These are phyloP conservation scores for Macquaria australasica DNA, from an alignment of 2,113 vertebrate species.

Conservation along the genomic window DNA sequence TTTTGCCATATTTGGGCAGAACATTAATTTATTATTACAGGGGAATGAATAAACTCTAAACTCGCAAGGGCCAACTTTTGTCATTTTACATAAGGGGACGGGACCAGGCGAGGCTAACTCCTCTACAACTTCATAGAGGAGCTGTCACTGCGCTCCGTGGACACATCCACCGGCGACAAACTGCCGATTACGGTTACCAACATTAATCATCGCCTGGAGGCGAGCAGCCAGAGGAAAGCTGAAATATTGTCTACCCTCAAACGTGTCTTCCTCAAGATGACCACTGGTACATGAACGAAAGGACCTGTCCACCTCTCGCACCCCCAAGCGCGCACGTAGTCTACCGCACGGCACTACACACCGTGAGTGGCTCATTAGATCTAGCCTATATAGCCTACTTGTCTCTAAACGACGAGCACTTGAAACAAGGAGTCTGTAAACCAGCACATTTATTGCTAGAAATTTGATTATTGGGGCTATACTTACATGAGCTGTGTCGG, in stretches of 20 bases:
- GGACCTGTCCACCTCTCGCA: conserved; percentile 41
- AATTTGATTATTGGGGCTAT: conserved; percentile 52
- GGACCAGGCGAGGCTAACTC: conserved; percentile 39
- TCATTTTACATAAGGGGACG: not conserved
- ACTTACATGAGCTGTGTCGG: conserved; percentile 94
- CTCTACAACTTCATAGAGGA: conserved; percentile 60
- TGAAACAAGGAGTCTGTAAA: conserved; percentile 9
- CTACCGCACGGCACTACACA: not conserved
- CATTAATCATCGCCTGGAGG: conserved; percentile 35
- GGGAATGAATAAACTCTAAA: not conserved
- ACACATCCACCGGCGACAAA: conserved; percentile 29
- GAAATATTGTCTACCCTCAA: not conserved
- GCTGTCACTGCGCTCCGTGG: conserved; percentile 30
- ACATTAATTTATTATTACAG: not conserved
- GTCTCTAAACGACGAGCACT: conserved; percentile 6
- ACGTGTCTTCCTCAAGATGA: conserved; percentile 21
- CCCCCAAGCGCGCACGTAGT: not conserved
- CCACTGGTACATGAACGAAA: conserved; percentile 62
- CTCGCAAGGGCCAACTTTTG: conserved; percentile 15
- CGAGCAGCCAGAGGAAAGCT: conserved; percentile 1
- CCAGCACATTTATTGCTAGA: not conserved
- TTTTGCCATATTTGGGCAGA: not conserved
- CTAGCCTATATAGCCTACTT: not conserved
- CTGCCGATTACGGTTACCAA: conserved; percentile 19
- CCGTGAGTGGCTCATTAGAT: conserved; percentile 22